Evolutionary conservation across 2,888 invertebrate species (phyloP).

Genomic region (Tenthredo scrophulariae): DNA sequence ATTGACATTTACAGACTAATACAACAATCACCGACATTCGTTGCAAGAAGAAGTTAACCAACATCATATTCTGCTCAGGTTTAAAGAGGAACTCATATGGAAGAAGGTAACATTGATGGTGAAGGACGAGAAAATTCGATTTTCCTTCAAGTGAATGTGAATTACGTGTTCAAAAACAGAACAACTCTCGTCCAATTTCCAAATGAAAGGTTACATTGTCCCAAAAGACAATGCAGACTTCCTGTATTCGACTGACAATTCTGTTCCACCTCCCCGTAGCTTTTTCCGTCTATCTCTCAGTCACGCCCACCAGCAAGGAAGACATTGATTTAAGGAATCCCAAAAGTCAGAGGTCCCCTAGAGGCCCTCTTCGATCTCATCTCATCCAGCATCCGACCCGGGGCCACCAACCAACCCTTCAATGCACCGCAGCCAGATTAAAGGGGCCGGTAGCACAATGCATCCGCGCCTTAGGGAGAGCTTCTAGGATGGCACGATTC

Average conservation of each 20-base stretch:
- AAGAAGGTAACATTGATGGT: neutral
- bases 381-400: conserved; percentile 42
- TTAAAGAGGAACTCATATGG: neutral
- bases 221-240: conserved; percentile 38
- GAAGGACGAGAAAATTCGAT: neutral
- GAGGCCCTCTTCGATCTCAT: conserved; percentile 47
- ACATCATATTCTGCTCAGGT: neutral
- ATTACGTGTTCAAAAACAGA: conserved; percentile 8
- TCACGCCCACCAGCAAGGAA: conserved; percentile 40
- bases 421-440: conserved; percentile 48
- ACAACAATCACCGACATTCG: neutral
- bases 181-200: conserved; percentile 21
- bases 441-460: conserved; percentile 53
- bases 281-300: conserved; percentile 32
- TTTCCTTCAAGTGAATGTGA: neutral
- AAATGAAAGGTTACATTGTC: conserved; percentile 39
- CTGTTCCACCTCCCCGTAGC: neutral
- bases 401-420: conserved; percentile 48
- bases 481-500: conserved; percentile 9
- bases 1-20: neutral
- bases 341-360: conserved; percentile 46
- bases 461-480: conserved; percentile 26
- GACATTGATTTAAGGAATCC: conserved; percentile 52
- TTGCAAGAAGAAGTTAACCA: neutral
- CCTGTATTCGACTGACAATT: conserved; percentile 30